Percentiles rank a stretch among this genome's conserved stretches.
Evolutionary conservation across 2,888 invertebrate species (phyloP).

Genomic region (Meta bourneti): DNA sequence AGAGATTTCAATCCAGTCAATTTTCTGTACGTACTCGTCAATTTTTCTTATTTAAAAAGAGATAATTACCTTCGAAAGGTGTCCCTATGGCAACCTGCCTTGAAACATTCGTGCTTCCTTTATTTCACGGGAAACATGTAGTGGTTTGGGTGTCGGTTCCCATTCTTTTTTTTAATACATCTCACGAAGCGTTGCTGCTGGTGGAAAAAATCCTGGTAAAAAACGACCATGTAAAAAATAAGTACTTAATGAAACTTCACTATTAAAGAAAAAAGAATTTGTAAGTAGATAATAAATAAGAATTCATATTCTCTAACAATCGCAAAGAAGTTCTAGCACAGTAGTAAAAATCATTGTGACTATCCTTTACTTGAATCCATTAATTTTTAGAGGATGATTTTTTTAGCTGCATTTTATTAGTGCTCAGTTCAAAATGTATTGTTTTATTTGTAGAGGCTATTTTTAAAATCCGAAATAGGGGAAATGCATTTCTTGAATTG

Average conservation of each 20-base stretch:
- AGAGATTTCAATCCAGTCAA: neutral
- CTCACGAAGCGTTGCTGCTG: neutral
- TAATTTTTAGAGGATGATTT: too few relatives aligned
- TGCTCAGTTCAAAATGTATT: too few relatives aligned
- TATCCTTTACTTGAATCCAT: too few relatives aligned
- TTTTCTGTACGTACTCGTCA: neutral
- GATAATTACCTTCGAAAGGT: neutral
- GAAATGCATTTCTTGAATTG: too few relatives aligned
- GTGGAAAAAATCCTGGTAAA: neutral
- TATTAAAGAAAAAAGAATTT: neutral
- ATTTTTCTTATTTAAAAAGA: slow-evolving; percentile 2
- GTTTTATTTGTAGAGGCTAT: too few relatives aligned
- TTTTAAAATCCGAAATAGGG: too few relatives aligned
- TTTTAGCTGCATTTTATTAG: too few relatives aligned
- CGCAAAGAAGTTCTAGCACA: too few relatives aligned
- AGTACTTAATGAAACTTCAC: neutral
- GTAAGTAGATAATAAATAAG: neutral
- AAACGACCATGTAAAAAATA: neutral
- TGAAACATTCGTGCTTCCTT: slow-evolving; percentile 43
- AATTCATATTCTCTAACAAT: too few relatives aligned
- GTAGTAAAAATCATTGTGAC: too few relatives aligned
- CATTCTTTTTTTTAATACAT: neutral
- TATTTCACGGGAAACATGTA: neutral
- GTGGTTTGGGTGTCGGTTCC: neutral
- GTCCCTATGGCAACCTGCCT: slow-evolving; percentile 9